Base-by-base conservation (phyloP, 2,888 invertebrate genomes). In the Loripinus fragilis region DNA sequence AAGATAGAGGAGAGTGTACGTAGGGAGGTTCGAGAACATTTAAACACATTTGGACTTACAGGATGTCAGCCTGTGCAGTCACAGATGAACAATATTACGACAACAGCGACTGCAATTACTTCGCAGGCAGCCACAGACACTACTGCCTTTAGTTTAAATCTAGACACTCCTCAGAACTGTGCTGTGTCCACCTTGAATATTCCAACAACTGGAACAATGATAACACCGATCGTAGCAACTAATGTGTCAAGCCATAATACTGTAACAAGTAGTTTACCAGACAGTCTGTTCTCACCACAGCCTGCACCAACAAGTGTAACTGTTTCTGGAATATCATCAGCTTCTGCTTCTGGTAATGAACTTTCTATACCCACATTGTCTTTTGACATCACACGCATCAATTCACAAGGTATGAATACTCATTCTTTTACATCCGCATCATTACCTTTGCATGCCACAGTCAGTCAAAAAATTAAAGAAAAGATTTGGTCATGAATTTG, bases 361-460 rank as follows among this genome's bases (percentile, higher is more conserved):
- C 25, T 52, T 52, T 52, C 52, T 12, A 52, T 25, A 52, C 52
- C 52, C 15, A 28, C 25, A 52, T 52, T 52, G 25, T 45, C 45
- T 45, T 20, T 45, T 8, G 52, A 52, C 52, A 52, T 52, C 52
- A 28, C 52, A 52, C 52, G 25, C 52, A 52, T 52, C 25, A 23
- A 25, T 28, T 7, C 23, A 5, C 3, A 17, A 12, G 12, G 12
- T 38, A 8, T 12, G 5, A 38, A 38, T 38, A 38, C 5, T 5
- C 3, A 23, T 5, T 38, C 38, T 5, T 38, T 38, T 38, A 38
- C 38, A 12, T 38, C 12, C 7, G 12, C 5, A 38, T 5, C 20
- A 52, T 52, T 52, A n/a, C 60, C 60, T 1, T 33, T 60, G 33
- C 33, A 60, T 60, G 60, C 60, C 7, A 60, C 60, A 1, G 60